Evolutionary conservation across 2,113 vertebrate genomes (phyloP).

Genomic region (Shinisaurus crocodilurus): DNA sequence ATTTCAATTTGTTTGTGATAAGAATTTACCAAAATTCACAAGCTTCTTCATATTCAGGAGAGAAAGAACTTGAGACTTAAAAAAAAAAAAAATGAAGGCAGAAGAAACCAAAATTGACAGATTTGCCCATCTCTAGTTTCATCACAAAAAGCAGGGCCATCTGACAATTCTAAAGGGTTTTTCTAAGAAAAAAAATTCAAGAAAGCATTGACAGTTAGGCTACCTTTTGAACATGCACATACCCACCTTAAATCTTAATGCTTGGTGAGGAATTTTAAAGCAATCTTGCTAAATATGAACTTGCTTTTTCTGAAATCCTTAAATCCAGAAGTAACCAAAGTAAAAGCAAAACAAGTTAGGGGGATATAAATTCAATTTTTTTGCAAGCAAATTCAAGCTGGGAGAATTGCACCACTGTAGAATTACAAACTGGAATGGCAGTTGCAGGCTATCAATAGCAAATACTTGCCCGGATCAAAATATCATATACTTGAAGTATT

Average conservation of each 20-base stretch:
- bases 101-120: too few relatives aligned
- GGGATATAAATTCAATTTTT: background rate
- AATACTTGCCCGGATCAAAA: background rate
- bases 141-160: background rate
- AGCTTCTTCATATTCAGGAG: too few relatives aligned
- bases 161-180: background rate
- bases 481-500: background rate
- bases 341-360: background rate
- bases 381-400: background rate
- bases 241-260: too few relatives aligned
- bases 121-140: too few relatives aligned
- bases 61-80: too few relatives aligned
- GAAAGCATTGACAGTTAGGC: background rate
- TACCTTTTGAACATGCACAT: background rate
- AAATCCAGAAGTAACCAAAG: background rate
- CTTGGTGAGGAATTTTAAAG: background rate
- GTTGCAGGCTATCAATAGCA: constrained; percentile 5
- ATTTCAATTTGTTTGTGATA: too few relatives aligned
- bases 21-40: too few relatives aligned
- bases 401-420: background rate
- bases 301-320: background rate
- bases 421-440: constrained; percentile 6
- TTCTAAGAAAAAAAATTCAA: background rate
- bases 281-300: background rate
- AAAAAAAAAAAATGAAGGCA: too few relatives aligned